Percentiles rank a stretch among this genome's conserved stretches.
These are phyloP conservation scores for Trichonephila clavipes DNA, from an alignment of 1,140 invertebrate genomes.

Conservation along the genomic window DNA sequence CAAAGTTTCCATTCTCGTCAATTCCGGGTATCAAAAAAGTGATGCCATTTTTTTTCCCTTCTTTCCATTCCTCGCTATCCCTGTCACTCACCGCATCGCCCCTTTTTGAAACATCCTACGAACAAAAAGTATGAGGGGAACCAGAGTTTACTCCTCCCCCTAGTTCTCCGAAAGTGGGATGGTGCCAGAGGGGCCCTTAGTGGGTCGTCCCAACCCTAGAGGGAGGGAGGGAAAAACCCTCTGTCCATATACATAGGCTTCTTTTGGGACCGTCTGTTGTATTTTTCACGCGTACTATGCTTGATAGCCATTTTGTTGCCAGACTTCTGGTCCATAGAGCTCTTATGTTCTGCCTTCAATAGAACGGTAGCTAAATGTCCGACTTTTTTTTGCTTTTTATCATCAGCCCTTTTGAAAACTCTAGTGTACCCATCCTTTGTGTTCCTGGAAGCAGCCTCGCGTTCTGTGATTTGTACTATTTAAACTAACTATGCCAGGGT, in stretches of 20 bases:
- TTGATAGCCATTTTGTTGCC: constrained; percentile 70
- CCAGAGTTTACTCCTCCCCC: not conserved
- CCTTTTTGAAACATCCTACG: constrained; percentile 73
- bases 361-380: constrained; percentile 45
- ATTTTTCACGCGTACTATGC: constrained; percentile 7
- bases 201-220: constrained; percentile 46
- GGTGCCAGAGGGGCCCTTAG: constrained; percentile 63
- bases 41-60: not conserved
- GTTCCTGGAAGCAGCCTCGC: not conserved
- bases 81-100: constrained; percentile 73
- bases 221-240: constrained; percentile 6
- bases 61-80: not conserved
- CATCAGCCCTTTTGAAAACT: not conserved
- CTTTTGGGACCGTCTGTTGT: constrained; percentile 60
- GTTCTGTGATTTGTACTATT: constrained; percentile 42
- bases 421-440: constrained; percentile 49
- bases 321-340: not conserved
- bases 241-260: constrained; percentile 56
- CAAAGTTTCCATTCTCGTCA: not conserved
- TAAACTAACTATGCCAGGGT: not conserved
- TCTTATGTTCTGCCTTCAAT: constrained; percentile 26
- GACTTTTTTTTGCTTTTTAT: constrained; percentile 11
- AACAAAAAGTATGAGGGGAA: constrained; percentile 62
- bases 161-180: constrained; percentile 58
- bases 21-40: not conserved